A percentile compares a stretch with the other conserved stretches of the same genome.
Conservation (phyloP, 2,113 vertebrate genomes). For the Saguinus midas region DNA sequence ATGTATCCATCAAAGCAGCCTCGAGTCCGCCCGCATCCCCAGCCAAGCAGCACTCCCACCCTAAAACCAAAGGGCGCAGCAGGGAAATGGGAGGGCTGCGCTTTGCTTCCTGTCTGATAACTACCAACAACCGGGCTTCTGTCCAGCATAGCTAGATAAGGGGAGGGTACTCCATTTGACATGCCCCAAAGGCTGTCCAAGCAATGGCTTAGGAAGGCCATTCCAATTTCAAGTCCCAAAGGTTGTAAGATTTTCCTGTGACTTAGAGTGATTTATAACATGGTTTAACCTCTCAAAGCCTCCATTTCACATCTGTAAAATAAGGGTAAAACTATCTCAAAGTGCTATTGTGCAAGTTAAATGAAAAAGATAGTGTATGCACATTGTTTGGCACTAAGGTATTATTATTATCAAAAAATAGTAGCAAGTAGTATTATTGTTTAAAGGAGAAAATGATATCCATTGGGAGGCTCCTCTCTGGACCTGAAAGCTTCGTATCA, state of each 20-base stretch:
- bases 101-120: neutral
- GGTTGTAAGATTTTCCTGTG: neutral
- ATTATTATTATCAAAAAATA: neutral
- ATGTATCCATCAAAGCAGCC: neutral
- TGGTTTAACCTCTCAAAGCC: neutral
- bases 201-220: too few relatives aligned
- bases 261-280: neutral
- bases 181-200: neutral
- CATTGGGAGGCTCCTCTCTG: neutral
- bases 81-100: neutral
- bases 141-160: neutral
- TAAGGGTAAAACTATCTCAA: neutral
- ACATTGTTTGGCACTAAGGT: neutral
- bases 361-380: neutral
- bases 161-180: neutral
- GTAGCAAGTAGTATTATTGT: neutral
- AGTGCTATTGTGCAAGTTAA: neutral
- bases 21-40: fast-evolving
- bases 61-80: neutral
- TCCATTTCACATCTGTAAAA: neutral
- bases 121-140: neutral
- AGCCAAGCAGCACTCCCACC: neutral
- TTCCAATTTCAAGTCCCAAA: neutral
- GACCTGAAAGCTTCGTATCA: neutral
- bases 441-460: neutral